Conservation (phyloP, 2,888 invertebrate species). For the Branchipolynoe longqiensis region DNA sequence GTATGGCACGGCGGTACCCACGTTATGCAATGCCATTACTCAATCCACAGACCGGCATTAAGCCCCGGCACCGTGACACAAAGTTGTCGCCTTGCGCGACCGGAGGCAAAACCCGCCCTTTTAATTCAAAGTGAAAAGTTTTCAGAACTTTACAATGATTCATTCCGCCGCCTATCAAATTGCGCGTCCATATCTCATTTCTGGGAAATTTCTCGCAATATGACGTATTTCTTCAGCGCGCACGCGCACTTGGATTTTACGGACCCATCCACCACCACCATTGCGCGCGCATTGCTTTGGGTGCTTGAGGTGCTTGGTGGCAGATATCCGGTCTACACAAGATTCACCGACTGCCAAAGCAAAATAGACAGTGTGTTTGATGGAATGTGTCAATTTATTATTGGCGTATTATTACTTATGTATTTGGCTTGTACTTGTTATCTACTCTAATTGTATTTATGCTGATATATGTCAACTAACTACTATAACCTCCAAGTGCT, state of each 20-base stretch:
- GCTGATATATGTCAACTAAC: no score
- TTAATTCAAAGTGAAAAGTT: slow-evolving; percentile 55
- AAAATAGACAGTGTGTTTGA: no score
- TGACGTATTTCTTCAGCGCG: slow-evolving; percentile 33
- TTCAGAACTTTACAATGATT: slow-evolving; percentile 57
- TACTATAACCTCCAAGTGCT: no score
- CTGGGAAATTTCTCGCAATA: slow-evolving; percentile 15
- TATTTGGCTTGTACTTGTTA: no score
- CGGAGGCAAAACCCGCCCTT: slow-evolving; percentile 12
- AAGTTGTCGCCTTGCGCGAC: no score
- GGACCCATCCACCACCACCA: no score
- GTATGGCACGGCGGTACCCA: slow-evolving; percentile 37
- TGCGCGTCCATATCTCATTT: slow-evolving; percentile 49
- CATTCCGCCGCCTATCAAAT: slow-evolving; percentile 53
- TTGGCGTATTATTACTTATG: no score
- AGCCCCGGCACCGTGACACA: not conserved
- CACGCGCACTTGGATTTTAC: slow-evolving; percentile 46
- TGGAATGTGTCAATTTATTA: no score
- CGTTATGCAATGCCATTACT: slow-evolving; percentile 51
- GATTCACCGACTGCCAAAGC: no score
- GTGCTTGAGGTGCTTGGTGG: no score
- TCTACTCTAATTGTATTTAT: no score
- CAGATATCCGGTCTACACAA: no score
- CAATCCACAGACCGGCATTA: slow-evolving; percentile 31
- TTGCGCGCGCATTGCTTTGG: not conserved